phyloP scores from a whole-genome alignment of 2,113 vertebrate species.

The Megaleporinus macrocephalus region DNA sequence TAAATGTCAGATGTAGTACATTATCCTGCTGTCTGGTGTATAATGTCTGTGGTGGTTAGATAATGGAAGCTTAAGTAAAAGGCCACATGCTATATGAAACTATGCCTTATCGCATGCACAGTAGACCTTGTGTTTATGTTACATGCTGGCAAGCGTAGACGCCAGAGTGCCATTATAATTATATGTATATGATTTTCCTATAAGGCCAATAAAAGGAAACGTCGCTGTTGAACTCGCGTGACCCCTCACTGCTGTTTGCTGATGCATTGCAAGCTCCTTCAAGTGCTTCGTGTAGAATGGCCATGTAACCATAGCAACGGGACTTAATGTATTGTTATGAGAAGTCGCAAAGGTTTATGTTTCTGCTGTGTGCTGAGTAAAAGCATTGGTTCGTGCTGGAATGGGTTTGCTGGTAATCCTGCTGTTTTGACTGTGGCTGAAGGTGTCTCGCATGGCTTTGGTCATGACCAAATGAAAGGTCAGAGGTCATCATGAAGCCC shows the following conservation, averaged over 20 bases:
- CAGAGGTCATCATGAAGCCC: neutral
- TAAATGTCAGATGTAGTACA: neutral
- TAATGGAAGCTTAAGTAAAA: conserved; percentile 6
- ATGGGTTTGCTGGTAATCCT: conserved; percentile 13
- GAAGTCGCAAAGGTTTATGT: conserved; percentile 30
- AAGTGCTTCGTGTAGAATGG: conserved; percentile 23
- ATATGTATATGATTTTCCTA: conserved; percentile 34
- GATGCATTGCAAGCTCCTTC: conserved; percentile 28
- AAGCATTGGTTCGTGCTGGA: neutral
- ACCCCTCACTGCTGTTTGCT: neutral
- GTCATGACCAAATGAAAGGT: neutral
- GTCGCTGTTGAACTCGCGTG: conserved; percentile 21
- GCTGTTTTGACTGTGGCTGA: conserved; percentile 19
- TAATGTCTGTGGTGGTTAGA: conserved; percentile 1
- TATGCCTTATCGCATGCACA: conserved; percentile 10
- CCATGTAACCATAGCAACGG: conserved; percentile 42
- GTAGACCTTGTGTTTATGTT: conserved; percentile 10
- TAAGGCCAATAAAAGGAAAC: neutral
- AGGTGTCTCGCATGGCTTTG: neutral
- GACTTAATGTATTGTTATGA: conserved; percentile 39
- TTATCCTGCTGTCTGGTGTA: neutral
- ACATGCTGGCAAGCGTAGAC: neutral
- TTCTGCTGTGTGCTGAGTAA: conserved; percentile 1
- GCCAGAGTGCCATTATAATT: neutral
- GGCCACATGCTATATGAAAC: neutral